A percentile compares a stretch with the other conserved stretches of the same genome.
Evolutionary conservation across 2,113 vertebrate species (phyloP).

Genomic region (Phyllostomus hastatus): DNA sequence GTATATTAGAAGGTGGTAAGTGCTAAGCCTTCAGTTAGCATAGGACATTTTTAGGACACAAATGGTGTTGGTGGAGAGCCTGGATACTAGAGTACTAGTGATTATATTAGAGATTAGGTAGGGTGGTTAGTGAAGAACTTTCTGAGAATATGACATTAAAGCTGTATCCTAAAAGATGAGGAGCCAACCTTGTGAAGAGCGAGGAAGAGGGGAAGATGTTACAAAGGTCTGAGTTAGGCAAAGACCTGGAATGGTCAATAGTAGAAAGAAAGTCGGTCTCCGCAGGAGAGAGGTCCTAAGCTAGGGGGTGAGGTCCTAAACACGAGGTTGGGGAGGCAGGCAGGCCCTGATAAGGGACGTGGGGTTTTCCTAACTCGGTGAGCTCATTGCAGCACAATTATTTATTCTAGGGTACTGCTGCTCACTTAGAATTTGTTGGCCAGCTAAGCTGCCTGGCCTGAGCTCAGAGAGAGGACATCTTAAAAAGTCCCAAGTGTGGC

Average conservation of each 20-base stretch:
- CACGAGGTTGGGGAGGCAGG: not conserved
- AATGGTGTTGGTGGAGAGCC: not conserved
- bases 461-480: not conserved
- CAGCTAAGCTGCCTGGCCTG: not conserved
- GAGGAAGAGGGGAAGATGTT: not conserved
- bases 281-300: not conserved
- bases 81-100: not conserved
- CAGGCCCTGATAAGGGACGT: not conserved
- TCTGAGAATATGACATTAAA: not conserved
- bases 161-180: constrained; percentile 24
- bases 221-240: not conserved
- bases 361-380: not conserved
- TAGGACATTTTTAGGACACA: not conserved
- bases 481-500: not conserved
- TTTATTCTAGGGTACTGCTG: not conserved
- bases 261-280: not conserved
- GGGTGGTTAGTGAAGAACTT: not conserved
- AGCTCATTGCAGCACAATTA: not conserved
- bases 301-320: not conserved
- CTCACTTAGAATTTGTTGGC: not conserved
- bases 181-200: not conserved
- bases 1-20: not conserved
- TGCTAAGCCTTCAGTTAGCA: not conserved
- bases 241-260: not conserved
- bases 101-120: not conserved